These are phyloP conservation scores for Acanthiza pusilla DNA, from an alignment of 2,797 vertebrate species.

Conservation along the genomic window DNA sequence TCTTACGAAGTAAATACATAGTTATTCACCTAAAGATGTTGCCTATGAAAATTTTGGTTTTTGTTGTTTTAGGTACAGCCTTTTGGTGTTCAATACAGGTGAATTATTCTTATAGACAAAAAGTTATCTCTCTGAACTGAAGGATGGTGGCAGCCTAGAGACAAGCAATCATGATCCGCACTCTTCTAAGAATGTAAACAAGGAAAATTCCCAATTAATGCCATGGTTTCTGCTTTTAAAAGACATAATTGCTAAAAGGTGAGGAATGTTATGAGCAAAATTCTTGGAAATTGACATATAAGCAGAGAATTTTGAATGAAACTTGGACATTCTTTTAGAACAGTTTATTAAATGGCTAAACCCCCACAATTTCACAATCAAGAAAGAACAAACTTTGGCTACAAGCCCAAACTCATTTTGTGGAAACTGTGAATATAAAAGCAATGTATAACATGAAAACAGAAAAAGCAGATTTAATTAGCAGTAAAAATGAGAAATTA, in stretches of 20 bases:
- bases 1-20: not conserved
- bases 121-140: not conserved
- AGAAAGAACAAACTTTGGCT: not conserved
- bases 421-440: not conserved
- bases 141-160: not conserved
- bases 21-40: not conserved
- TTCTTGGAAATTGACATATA: constrained; percentile 6
- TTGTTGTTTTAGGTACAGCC: not conserved
- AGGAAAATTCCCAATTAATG: not conserved
- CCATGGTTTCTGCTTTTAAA: not conserved
- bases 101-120: not conserved
- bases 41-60: not conserved
- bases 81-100: not conserved
- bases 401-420: not conserved
- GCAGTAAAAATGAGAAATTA: not conserved
- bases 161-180: not conserved
- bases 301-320: not conserved
- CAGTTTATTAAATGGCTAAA: not conserved
- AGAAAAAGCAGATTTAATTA: not conserved
- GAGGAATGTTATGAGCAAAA: not conserved
- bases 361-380: not conserved
- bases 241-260: not conserved
- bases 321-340: not conserved
- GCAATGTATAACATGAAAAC: not conserved
- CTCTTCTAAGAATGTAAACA: not conserved